Conservation (phyloP, 1,140 invertebrate species). For the Apis laboriosa region DNA sequence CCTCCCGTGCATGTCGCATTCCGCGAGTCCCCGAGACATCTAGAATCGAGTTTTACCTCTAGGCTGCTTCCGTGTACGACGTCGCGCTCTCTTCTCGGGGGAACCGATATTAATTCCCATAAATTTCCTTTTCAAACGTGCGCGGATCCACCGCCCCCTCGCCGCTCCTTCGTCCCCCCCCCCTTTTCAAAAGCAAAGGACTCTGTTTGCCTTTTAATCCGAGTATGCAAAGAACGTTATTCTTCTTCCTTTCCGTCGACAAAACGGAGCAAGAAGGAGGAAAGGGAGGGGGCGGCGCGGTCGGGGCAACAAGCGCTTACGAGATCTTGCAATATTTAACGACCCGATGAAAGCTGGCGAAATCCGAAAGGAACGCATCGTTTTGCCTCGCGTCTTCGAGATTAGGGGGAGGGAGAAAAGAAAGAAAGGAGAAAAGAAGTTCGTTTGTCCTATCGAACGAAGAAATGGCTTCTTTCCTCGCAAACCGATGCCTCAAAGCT, state of each 20-base stretch:
- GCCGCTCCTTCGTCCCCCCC: background rate
- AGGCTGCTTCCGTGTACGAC: background rate
- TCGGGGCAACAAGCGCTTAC: slow-evolving; percentile 3
- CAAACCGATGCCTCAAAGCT: background rate
- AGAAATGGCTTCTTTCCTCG: background rate
- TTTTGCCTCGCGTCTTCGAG: background rate
- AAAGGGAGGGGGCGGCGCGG: background rate
- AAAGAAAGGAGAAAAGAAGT: too few species aligned
- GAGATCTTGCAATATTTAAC: slow-evolving; percentile 32
- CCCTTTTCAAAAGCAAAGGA: slow-evolving; percentile 43
- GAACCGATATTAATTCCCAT: slow-evolving; percentile 82
- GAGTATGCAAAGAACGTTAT: slow-evolving; percentile 79
- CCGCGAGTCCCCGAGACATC: slow-evolving; percentile 75
- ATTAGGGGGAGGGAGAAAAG: too few species aligned
- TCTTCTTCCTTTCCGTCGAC: slow-evolving; percentile 63
- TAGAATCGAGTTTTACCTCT: slow-evolving; percentile 43
- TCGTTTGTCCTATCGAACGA: background rate
- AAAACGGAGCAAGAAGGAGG: slow-evolving; percentile 33
- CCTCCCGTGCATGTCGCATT: slow-evolving; percentile 78
- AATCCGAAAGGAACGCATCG: slow-evolving; percentile 9
- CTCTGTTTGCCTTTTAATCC: slow-evolving; percentile 79
- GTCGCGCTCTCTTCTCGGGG: slow-evolving; percentile 65
- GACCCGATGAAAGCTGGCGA: slow-evolving; percentile 20
- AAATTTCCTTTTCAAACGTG: slow-evolving; percentile 81
- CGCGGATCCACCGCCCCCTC: slow-evolving; percentile 64